Percentiles rank a stretch among this genome's conserved stretches.
These are phyloP conservation scores for Orius laevigatus DNA, from an alignment of 1,140 invertebrate genomes.

Conservation along the genomic window DNA sequence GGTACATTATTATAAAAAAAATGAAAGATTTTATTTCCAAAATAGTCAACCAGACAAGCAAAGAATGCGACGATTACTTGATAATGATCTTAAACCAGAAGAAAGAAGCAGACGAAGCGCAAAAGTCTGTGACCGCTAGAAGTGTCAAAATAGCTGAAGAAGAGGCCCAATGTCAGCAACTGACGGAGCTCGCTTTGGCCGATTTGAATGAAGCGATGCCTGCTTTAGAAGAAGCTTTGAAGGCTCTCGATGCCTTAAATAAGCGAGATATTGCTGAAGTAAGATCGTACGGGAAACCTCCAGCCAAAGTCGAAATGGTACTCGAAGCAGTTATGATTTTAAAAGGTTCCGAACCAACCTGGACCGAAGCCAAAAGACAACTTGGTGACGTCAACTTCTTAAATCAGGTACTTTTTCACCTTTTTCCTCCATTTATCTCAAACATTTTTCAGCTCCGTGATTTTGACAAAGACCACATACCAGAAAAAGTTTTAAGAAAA, in stretches of 20 bases:
- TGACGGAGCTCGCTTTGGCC: slow-evolving; percentile 58
- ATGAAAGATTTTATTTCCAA: slow-evolving; percentile 11
- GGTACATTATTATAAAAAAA: slow-evolving; percentile 15
- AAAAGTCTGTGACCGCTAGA: slow-evolving; percentile 43
- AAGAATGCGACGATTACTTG: slow-evolving; percentile 57
- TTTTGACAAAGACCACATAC: slow-evolving; percentile 76
- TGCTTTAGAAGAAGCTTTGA: slow-evolving; percentile 62
- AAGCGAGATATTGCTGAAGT: slow-evolving; percentile 80
- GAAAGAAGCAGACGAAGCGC: slow-evolving; percentile 61
- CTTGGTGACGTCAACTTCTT: slow-evolving; percentile 62
- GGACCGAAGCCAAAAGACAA: slow-evolving; percentile 70
- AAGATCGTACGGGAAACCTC: slow-evolving; percentile 69
- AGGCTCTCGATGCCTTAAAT: slow-evolving; percentile 63
- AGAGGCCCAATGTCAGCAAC: slow-evolving; percentile 56
- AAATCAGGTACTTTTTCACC: slow-evolving; percentile 27
- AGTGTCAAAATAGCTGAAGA: slow-evolving; percentile 59
- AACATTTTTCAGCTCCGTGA: slow-evolving; percentile 42
- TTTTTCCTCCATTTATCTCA: no score
- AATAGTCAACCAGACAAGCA: slow-evolving; percentile 45
- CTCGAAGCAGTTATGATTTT: slow-evolving; percentile 80
- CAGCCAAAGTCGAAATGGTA: slow-evolving; percentile 69
- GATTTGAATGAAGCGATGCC: slow-evolving; percentile 73
- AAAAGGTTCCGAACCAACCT: slow-evolving; percentile 56
- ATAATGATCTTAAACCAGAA: slow-evolving; percentile 58
- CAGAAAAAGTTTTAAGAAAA: slow-evolving; percentile 60